A percentile compares a stretch with the other conserved stretches of the same genome.
Conservation (phyloP, 1,140 invertebrate species). For the Xylocopa sonorina region DNA sequence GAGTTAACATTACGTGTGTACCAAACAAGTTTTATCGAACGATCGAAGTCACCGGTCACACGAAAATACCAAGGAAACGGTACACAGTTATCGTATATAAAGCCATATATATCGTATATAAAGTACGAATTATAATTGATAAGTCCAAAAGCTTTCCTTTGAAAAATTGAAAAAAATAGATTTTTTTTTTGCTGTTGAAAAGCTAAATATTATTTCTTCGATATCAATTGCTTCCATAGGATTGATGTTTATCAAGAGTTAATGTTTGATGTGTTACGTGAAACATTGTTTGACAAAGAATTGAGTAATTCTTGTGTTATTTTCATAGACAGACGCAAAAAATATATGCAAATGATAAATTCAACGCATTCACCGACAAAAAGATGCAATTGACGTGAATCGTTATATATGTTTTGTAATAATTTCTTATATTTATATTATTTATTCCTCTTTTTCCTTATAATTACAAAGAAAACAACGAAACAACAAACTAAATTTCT, state of each 20-base stretch:
- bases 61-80: neutral
- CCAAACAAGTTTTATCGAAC: neutral
- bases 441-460: neutral
- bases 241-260: neutral
- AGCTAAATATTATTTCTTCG: too few relatives aligned
- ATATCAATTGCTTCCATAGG: neutral
- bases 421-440: slow-evolving; percentile 7
- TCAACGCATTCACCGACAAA: too few relatives aligned
- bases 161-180: too few relatives aligned
- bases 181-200: too few relatives aligned
- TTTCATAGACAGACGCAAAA: neutral
- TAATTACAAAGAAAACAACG: neutral
- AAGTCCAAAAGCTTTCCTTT: too few relatives aligned
- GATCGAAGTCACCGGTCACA: neutral
- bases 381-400: neutral
- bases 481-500: neutral
- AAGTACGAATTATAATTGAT: too few relatives aligned
- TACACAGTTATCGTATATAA: too few relatives aligned
- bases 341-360: too few relatives aligned
- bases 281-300: neutral
- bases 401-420: neutral
- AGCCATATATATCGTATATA: too few relatives aligned
- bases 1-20: too few relatives aligned
- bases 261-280: neutral
- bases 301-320: neutral